Base-by-base conservation (phyloP, 2,113 vertebrate species). In the Neolamprologus fasciatus region DNA sequence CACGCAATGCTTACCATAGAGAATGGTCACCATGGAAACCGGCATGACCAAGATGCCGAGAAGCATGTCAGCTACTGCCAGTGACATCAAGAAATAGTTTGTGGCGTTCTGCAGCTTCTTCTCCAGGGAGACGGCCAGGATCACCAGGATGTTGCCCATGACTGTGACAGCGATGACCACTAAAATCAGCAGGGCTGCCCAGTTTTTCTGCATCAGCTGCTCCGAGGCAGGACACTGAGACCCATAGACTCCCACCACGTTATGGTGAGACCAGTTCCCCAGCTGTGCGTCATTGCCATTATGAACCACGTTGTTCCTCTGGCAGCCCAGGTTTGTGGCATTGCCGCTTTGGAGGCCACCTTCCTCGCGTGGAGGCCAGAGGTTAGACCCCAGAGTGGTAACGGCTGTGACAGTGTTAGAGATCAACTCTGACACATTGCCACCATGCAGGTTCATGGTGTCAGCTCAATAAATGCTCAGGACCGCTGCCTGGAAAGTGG, bases 51-150 rank as follows among this genome's bases (percentile, higher is more conserved):
- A 94, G 94, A 98, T 97, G 87, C 98, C 98, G 81, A 99, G 96
- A 87, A 99, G 97, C 97, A 99, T 99, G 92, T 99, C 98, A 12
- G 98, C 97, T 81, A 98, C 97, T 3, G 98, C 98, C 92, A 99
- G 97, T n/a, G 98, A 99, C 98, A 98, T 99, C 95, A 99, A 93
- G 95, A 99, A 99, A 89, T 99, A 99, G 96, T 99, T 99, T 58
- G 98, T 99, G 92, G 98, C 98, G 17, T 98, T 99, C 95, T 99
- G 98, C 90, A 99, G 97, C 93, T 98, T 99, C 95, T 98, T 98
- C 97, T 99, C 98, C 94, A 98, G 95, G 53, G 98, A 98, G 47
- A 99, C 98, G 21, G 98, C 98, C 97, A 99, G 96, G 94, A 99
- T 99, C 92, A 99, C 98, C 83, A 99, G 97, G 91, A 99, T 98